Base-by-base conservation (phyloP, 2,797 vertebrate species). In the Enteromius argenteus region DNA sequence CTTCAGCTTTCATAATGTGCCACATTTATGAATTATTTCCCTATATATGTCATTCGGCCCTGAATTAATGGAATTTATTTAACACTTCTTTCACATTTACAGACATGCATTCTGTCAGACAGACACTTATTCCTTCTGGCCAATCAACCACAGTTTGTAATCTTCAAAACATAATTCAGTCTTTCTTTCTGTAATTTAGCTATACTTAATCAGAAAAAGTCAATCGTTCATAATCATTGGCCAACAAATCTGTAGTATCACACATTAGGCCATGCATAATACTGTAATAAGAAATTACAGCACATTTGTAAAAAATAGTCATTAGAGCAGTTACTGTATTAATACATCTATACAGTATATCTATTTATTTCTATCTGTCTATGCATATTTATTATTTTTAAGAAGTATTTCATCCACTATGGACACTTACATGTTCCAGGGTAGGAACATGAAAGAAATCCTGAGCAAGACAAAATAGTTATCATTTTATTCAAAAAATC, bases 111-210 rank as follows among this genome's bases (percentile, higher is more conserved):
- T 49, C 27, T 35, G 7, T 60, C 27, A 77, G 30, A 32, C 23
- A 56, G 51, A 58, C 37, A 71, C 19, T 60, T 44, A 5, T 78
- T 78, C 7, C n/a, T 74, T 67, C 32, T 13, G 19, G 39, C 2
- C 37, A 14, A 69, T 78, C 21, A 37, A 84, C 23, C 23, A 10
- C 17, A 44, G 17, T 58, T 75, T 83, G 67, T 75, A 76, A 51
- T 56, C 23, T 62, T 56, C 46, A 10, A 21, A 30, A 35, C 60
- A 67, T 44, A 58, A 76, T 75, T 74, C 3, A 19, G 14, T 11
- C 0, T 0, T 17, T 73, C 23, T 51, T 73, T 74, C 53, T 74
- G 58, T 42, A 74, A 82, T 53, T 23, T 3, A 51, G 44, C 9
- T 39, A 66, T 66, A 10, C 14, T 66, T 19, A 27, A 83, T 66